Evolutionary conservation across 37 sponge, comb jelly and placozoan genomes (phyloP).

Genomic region (Haliclona indistincta): DNA sequence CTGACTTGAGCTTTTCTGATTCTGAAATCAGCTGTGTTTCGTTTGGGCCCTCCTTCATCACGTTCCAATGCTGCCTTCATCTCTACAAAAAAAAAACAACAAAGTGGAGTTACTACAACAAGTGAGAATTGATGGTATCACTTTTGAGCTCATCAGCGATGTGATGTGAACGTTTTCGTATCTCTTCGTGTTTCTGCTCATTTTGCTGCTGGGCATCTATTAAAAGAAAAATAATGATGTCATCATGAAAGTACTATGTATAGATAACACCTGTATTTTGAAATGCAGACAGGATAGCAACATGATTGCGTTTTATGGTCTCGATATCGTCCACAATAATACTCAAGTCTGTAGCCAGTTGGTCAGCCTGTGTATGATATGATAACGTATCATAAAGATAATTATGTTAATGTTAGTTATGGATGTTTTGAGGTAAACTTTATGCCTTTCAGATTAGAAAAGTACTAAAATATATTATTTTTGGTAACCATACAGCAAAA

Average conservation of each 20-base stretch:
- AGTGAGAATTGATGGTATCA: background rate
- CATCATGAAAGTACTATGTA: no score
- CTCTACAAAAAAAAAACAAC: conserved; percentile 5
- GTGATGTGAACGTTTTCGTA: conserved; percentile 30
- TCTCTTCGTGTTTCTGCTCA: conserved; percentile 27
- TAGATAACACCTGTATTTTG: conserved; percentile 27
- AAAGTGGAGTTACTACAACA: background rate
- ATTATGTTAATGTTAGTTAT: background rate
- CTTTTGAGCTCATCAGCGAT: conserved; percentile 34
- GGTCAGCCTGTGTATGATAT: background rate
- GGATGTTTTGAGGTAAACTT: no score
- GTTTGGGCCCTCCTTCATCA: conserved; percentile 22
- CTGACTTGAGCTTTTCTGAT: conserved; percentile 77
- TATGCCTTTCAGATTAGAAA: no score
- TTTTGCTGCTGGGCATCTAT: conserved; percentile 25
- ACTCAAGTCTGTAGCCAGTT: conserved; percentile 9
- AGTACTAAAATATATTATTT: no score
- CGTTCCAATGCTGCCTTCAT: conserved; percentile 49
- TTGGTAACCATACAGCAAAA: no score
- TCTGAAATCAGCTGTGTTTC: conserved; percentile 67
- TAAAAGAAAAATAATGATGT: background rate
- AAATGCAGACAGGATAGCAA: conserved; percentile 17
- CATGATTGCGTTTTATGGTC: conserved; percentile 23
- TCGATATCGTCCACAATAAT: conserved; percentile 10
- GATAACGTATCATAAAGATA: background rate